phyloP scores from a whole-genome alignment of 2,113 vertebrate genomes.

The Rhabdornis inornatus region DNA sequence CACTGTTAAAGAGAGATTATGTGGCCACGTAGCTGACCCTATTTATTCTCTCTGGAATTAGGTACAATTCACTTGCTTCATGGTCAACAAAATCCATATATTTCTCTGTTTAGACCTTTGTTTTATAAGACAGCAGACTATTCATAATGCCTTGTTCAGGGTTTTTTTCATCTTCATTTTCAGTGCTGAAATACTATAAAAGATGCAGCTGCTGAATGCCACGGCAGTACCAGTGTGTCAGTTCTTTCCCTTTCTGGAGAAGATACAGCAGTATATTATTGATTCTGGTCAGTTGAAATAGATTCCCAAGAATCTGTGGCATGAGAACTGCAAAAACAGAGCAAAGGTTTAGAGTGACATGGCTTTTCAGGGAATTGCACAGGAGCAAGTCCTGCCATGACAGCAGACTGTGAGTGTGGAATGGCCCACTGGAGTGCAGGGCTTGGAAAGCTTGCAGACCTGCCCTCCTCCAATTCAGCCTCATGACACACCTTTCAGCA shows the following conservation, averaged over 20 bases:
- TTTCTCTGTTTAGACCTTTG: background rate
- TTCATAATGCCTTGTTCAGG: background rate
- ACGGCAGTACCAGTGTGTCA: background rate
- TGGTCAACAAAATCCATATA: background rate
- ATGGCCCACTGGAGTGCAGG: rapidly evolving
- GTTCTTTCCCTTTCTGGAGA: background rate
- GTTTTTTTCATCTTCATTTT: background rate
- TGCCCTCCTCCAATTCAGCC: background rate
- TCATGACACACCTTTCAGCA: background rate
- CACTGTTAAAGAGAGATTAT: background rate
- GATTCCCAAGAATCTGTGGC: background rate
- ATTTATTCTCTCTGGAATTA: background rate
- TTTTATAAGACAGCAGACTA: background rate
- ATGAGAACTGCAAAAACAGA: background rate
- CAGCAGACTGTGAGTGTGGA: background rate
- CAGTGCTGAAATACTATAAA: background rate
- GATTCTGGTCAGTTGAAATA: background rate
- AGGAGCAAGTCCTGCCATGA: background rate
- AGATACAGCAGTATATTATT: background rate
- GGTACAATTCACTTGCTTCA: background rate
- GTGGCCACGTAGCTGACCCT: background rate
- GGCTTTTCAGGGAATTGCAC: background rate
- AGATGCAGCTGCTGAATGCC: background rate
- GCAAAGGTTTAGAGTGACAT: background rate
- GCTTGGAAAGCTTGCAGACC: background rate